Conservation (phyloP, 2,888 invertebrate genomes). For the Harmothoe impar region DNA sequence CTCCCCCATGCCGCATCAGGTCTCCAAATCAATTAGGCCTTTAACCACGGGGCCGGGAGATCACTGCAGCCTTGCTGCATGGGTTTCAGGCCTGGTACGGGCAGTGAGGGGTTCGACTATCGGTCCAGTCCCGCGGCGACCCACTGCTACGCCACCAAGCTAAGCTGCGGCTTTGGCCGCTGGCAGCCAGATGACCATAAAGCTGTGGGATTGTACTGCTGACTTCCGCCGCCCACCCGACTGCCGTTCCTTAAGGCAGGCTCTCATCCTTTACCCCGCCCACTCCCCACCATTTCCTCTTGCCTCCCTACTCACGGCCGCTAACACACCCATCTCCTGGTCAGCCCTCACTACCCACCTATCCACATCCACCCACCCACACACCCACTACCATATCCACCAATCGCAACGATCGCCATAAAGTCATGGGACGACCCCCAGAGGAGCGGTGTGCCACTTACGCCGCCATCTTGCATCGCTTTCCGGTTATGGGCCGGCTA, state of each 20-base stretch:
- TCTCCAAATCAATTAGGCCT: conserved; percentile 18
- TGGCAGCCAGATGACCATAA: conserved; percentile 45
- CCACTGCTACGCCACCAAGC: neutral
- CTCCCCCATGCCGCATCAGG: neutral
- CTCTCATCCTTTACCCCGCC: neutral
- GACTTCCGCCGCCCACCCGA: conserved; percentile 44
- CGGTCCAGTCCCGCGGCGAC: neutral
- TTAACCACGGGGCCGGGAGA: neutral
- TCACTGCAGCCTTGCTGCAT: neutral
- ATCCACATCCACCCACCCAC: neutral
- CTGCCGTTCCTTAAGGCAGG: conserved; percentile 6
- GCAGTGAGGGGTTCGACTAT: neutral
- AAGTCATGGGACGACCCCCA: conserved; percentile 55
- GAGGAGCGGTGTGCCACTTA: conserved; percentile 54
- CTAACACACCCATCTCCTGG: conserved; percentile 17
- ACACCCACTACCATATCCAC: neutral
- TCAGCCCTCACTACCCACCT: neutral
- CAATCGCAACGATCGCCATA: conserved; percentile 58
- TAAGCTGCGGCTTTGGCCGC: conserved; percentile 30
- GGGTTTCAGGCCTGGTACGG: neutral
- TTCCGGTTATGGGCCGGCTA: conserved; percentile 61
- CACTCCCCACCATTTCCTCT: neutral
- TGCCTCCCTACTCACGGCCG: neutral
- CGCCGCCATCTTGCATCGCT: conserved; percentile 50
- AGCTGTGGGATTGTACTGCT: neutral